Evolutionary conservation across 2,888 invertebrate species (phyloP), one percentile per base, ranked within the genome.

Genomic region (Stratiomys singularior): DNA sequence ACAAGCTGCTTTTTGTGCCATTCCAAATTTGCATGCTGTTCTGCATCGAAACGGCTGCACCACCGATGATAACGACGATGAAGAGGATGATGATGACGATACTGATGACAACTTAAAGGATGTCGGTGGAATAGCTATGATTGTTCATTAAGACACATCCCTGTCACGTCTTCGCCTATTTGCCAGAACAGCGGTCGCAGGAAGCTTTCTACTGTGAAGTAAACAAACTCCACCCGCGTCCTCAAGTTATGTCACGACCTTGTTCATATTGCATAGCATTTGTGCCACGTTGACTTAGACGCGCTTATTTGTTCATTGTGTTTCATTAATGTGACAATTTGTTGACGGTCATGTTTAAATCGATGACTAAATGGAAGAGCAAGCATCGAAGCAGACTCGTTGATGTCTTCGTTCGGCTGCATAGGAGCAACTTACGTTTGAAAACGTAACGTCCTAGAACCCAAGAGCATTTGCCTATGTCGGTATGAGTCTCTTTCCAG

Each of bases 301-400:
- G 72, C 72, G 60, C 76, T 79, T 79, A 79, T 79, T 79, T 77
- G 79, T 74, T 79, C 74, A 79, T 77, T 79, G 79, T 79, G 79
- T 79, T 77, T 67, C 69, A 69, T 79, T 79, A 79, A 79, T 79
- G 76, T 77, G 79, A 79, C 79, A 79, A 79, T 79, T 79, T 79
- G 79, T 77, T 79, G 79, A 77, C 79, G 56, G 77, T 52, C 69
- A 79, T 76, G 77, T 76, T 76, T 77, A 79, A 79, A 76, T 44
- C 77, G 77, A 79, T 76, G 79, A 60, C 74, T 58, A 60, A 60
- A 74, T 15, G 56, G 56, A 72, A 27, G 27, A 44, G 66, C 56
- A 21, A 1, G 1, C 28, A 25, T 27, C 9, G 5, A n/a, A 7
- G 5, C n/a, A 30, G 0, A 18, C 64, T 18, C n/a, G 28, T 4